Percentiles rank a stretch among this genome's conserved stretches.
phyloP scores from a whole-genome alignment of 2,888 invertebrate species.

The Harmothoe impar region DNA sequence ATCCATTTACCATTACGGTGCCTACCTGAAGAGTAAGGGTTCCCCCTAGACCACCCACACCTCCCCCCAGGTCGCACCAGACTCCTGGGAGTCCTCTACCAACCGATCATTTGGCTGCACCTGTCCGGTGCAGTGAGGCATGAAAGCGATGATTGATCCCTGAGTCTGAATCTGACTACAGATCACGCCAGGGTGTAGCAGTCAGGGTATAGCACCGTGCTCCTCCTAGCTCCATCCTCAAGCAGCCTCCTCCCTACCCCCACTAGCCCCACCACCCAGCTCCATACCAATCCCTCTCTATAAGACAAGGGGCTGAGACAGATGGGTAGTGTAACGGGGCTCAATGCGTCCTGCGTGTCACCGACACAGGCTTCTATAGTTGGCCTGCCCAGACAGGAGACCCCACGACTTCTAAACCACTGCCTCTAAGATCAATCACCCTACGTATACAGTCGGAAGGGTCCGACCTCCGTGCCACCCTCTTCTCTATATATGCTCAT shows the following conservation, averaged over 20 bases:
- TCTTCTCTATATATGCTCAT: neutral
- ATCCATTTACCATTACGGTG: too few species aligned
- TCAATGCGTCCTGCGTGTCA: neutral
- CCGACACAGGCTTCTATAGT: neutral
- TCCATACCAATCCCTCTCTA: conserved; percentile 1
- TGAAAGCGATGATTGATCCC: conserved; percentile 58
- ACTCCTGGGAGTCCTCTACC: neutral
- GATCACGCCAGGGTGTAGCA: conserved; percentile 16
- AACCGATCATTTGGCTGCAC: conserved; percentile 31
- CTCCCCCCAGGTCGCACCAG: neutral
- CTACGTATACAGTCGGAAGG: neutral
- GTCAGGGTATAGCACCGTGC: neutral
- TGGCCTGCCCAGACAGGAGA: neutral
- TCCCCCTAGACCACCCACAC: neutral
- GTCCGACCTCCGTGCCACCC: neutral
- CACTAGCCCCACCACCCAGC: neutral
- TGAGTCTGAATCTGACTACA: neutral
- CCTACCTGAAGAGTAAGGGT: neutral
- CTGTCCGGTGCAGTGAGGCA: conserved; percentile 41
- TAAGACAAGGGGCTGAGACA: neutral
- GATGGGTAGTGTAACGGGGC: neutral
- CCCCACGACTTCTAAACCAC: conserved; percentile 8
- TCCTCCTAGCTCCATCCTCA: neutral
- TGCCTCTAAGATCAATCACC: conserved; percentile 7
- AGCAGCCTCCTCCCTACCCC: neutral